phyloP scores from a whole-genome alignment of 2,797 vertebrate species.

The Esox lucius region DNA sequence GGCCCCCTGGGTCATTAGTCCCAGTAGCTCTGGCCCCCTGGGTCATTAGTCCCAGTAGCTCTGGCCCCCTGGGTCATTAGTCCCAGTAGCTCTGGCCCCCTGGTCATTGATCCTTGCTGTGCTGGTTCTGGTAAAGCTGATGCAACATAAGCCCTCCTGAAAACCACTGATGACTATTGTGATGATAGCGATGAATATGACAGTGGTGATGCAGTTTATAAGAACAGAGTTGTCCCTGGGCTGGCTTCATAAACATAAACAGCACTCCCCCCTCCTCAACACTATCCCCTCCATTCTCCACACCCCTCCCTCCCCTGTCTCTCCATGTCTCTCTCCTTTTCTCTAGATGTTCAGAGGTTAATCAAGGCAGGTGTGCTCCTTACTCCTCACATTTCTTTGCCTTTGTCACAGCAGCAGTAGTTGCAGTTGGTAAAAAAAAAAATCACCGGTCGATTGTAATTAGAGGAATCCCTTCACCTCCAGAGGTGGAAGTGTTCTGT shows the following conservation, averaged over 20 bases:
- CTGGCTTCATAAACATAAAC: constrained; percentile 58
- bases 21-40: too few species aligned
- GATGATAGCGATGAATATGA: constrained; percentile 34
- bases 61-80: too few species aligned
- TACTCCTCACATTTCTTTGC: constrained; percentile 66
- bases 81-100: too few species aligned
- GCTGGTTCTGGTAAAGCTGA: too few species aligned
- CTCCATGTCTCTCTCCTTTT: constrained; percentile 51
- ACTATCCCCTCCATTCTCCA: constrained; percentile 35
- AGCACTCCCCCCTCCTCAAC: constrained; percentile 33
- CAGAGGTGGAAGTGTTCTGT: constrained; percentile 46
- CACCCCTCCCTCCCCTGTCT: constrained; percentile 37
- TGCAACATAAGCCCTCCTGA: background rate
- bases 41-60: too few species aligned
- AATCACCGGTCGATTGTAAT: constrained; percentile 71
- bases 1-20: too few species aligned
- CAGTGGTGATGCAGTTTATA: constrained; percentile 63
- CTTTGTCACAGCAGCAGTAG: constrained; percentile 52
- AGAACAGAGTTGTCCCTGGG: constrained; percentile 48
- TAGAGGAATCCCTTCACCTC: constrained; percentile 60
- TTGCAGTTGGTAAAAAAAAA: constrained; percentile 36
- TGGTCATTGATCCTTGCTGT: too few species aligned
- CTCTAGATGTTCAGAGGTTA: constrained; percentile 68
- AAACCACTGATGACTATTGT: constrained; percentile 32
- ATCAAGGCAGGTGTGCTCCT: constrained; percentile 70